Evolutionary conservation across 2,113 vertebrate species (phyloP).

Genomic region (Calyptomena viridis): DNA sequence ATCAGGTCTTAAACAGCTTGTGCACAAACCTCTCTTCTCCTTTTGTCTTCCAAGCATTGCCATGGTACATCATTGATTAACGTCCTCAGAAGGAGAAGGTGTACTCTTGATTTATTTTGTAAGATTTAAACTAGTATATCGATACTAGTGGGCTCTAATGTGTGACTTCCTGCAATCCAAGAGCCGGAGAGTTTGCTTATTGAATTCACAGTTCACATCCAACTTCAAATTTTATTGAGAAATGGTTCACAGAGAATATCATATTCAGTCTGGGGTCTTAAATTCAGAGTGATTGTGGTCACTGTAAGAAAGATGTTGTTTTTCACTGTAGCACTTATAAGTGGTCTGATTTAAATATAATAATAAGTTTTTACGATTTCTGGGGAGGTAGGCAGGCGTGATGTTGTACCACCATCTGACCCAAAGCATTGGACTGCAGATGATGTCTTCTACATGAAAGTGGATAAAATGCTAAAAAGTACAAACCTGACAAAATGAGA

Average conservation of each 20-base stretch:
- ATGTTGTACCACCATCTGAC: not conserved
- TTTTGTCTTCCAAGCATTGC: not conserved
- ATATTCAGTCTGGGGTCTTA: not conserved
- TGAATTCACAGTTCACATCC: not conserved
- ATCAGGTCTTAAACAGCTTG: not conserved
- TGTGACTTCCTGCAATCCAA: not conserved
- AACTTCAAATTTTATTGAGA: not conserved
- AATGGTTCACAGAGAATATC: not conserved
- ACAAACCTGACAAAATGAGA: not conserved
- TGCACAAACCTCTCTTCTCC: not conserved
- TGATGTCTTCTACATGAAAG: not conserved
- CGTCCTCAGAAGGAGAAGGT: not conserved
- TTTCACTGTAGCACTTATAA: not conserved
- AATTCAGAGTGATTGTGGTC: not conserved
- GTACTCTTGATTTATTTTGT: not conserved
- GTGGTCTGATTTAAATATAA: not conserved
- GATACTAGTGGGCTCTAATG: not conserved
- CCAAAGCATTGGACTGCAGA: not conserved
- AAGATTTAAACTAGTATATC: not conserved
- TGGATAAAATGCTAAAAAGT: not conserved
- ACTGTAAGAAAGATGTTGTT: not conserved
- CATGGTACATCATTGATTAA: not conserved
- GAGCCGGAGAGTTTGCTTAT: not conserved
- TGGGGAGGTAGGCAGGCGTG: rapidly evolving
- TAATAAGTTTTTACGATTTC: not conserved